Conservation (phyloP, 1,140 invertebrate genomes). For the Asbolus verrucosus region DNA sequence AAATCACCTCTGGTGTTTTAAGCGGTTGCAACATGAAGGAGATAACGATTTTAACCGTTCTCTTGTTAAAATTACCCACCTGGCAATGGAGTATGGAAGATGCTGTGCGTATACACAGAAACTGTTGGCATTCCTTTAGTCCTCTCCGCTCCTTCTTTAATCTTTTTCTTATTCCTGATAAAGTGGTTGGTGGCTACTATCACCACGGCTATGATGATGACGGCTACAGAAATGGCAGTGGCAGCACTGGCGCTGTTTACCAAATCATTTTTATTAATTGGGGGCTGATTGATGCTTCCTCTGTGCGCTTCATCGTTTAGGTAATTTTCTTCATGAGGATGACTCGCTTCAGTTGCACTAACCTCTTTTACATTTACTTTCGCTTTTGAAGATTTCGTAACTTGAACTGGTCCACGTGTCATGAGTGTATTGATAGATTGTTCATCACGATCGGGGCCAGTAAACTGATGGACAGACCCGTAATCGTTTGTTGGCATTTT, state of each 20-base stretch:
- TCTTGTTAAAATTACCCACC: too few relatives aligned
- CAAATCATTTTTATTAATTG: slow-evolving; percentile 18
- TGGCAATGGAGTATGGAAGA: slow-evolving; percentile 70
- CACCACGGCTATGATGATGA: slow-evolving; percentile 13
- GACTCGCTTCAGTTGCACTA: not conserved
- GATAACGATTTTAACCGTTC: too few relatives aligned
- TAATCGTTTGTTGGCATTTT: not conserved
- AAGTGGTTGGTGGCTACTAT: slow-evolving; percentile 15
- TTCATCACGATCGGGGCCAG: not conserved
- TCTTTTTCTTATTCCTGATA: not conserved
- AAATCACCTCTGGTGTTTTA: too few relatives aligned
- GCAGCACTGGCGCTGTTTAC: slow-evolving; percentile 44
- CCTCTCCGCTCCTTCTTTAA: not conserved
- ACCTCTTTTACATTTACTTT: not conserved
- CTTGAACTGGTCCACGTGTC: not conserved
- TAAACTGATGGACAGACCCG: too few relatives aligned
- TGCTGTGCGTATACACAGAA: slow-evolving; percentile 61
- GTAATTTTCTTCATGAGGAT: too few relatives aligned
- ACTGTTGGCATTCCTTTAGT: slow-evolving; percentile 16
- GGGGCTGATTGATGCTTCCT: not conserved
- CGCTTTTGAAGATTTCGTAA: slow-evolving; percentile 14
- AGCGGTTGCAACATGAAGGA: too few relatives aligned
- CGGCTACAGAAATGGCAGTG: slow-evolving; percentile 15
- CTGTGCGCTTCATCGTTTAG: not conserved
- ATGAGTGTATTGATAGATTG: too few relatives aligned